Evolutionary conservation across 2,113 vertebrate species (phyloP).

Genomic region (Eolophus roseicapilla): DNA sequence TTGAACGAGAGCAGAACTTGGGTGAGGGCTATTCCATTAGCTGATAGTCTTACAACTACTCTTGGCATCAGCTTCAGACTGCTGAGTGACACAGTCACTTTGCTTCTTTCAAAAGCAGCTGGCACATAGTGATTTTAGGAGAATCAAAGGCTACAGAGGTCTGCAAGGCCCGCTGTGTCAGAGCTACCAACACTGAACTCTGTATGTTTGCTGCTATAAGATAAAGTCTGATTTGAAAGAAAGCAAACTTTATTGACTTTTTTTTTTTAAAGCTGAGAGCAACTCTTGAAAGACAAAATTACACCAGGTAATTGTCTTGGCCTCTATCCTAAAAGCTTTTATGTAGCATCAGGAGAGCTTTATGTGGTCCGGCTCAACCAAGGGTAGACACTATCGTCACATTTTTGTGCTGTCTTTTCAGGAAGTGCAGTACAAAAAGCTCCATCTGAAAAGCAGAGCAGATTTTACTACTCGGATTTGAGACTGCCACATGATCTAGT

Average conservation of each 20-base stretch:
- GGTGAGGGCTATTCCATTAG: background rate
- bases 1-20: background rate
- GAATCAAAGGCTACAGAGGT: background rate
- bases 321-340: background rate
- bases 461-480: background rate
- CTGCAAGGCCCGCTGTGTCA: background rate
- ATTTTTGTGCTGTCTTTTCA: background rate
- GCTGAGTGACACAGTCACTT: background rate
- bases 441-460: background rate
- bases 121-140: background rate
- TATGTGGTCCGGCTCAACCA: fast-evolving
- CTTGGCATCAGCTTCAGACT: background rate
- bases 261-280: background rate
- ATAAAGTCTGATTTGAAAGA: slow-evolving; percentile 13
- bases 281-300: background rate
- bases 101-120: background rate
- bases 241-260: background rate
- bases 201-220: background rate
- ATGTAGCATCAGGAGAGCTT: background rate
- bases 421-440: background rate
- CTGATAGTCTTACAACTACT: background rate
- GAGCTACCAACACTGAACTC: background rate
- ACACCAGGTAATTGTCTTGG: background rate
- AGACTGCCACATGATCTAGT: background rate
- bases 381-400: fast-evolving